Conservation (phyloP, 2,888 invertebrate species). For the Tortricodes alternella region DNA sequence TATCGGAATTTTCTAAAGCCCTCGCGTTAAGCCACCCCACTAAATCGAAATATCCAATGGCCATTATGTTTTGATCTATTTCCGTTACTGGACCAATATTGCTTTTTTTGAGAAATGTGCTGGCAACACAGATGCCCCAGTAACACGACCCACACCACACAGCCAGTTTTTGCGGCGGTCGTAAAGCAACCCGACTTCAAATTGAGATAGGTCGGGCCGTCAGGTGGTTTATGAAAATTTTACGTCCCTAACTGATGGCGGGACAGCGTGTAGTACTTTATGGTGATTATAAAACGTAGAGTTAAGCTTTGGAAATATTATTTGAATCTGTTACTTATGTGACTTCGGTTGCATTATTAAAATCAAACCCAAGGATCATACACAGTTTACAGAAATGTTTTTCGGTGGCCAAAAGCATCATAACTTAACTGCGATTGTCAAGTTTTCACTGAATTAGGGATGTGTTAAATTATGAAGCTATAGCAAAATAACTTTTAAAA, state of each 20-base stretch:
- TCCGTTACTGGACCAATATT: slow-evolving; percentile 9
- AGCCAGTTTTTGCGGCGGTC: slow-evolving; percentile 43
- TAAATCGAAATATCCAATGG: slow-evolving; percentile 13
- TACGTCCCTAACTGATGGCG: slow-evolving; percentile 45
- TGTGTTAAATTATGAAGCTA: too few species aligned
- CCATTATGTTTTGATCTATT: slow-evolving; percentile 26
- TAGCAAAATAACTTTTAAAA: too few species aligned
- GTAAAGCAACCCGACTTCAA: slow-evolving; percentile 51
- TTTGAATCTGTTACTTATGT: background rate
- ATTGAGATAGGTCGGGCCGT: slow-evolving; percentile 53
- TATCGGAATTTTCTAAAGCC: too few species aligned
- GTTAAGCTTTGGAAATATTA: slow-evolving; percentile 35
- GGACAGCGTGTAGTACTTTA: slow-evolving; percentile 33
- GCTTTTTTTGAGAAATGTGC: slow-evolving; percentile 8
- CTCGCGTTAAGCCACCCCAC: background rate
- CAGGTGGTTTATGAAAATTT: slow-evolving; percentile 54
- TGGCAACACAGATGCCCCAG: slow-evolving; percentile 18
- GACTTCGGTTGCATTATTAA: background rate
- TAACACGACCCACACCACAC: slow-evolving; percentile 20
- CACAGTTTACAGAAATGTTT: too few species aligned
- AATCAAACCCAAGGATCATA: too few species aligned
- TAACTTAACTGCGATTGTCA: too few species aligned
- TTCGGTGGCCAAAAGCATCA: too few species aligned
- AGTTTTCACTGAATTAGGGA: too few species aligned
- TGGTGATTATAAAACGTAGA: slow-evolving; percentile 28